These are phyloP conservation scores for Limnephilus lunatus DNA, from an alignment of 2,888 invertebrate species.

Conservation along the genomic window DNA sequence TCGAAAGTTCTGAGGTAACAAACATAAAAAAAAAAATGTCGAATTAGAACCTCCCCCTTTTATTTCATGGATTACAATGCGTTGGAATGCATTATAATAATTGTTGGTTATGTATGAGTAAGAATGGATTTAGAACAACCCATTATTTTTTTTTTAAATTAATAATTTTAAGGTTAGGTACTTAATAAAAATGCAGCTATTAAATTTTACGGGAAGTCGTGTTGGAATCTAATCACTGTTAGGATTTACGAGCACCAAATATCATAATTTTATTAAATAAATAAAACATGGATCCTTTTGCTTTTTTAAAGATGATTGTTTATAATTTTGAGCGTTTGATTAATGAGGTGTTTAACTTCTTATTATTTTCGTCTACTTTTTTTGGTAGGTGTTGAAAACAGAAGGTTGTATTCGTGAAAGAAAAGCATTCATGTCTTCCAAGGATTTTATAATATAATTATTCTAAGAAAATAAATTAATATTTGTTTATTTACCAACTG, in stretches of 20 bases:
- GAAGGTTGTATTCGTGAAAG: neutral
- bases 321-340: neutral
- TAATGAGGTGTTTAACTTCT: neutral
- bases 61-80: no score
- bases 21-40: no score
- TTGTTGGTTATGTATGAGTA: no score
- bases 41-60: no score
- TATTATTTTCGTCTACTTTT: neutral
- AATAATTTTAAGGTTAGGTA: neutral
- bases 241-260: no score
- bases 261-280: no score
- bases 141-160: no score
- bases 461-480: neutral
- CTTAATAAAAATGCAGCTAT: neutral
- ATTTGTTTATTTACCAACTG: neutral
- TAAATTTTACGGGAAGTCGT: neutral
- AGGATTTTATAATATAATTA: neutral
- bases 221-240: no score
- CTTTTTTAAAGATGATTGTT: neutral
- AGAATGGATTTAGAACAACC: no score
- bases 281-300: no score
- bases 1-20: no score
- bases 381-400: neutral
- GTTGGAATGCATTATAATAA: no score
- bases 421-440: neutral